These are phyloP conservation scores for Bembecia ichneumoniformis DNA, from an alignment of 2,888 invertebrate species.

Conservation along the genomic window DNA sequence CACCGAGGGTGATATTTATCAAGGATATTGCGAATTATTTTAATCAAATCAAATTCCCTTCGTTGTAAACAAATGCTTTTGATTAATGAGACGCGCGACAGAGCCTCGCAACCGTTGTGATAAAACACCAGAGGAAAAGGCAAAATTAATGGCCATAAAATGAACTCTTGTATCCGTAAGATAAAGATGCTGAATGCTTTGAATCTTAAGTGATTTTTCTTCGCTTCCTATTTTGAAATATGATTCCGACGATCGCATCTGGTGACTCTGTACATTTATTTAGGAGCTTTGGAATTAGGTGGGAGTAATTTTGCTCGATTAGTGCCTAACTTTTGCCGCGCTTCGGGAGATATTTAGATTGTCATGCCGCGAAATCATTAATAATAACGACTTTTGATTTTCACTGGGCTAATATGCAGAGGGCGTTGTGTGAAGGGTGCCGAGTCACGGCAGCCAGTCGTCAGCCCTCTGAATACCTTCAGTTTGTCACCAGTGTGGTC, in stretches of 20 bases:
- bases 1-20: conserved; percentile 73
- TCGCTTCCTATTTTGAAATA: conserved; percentile 54
- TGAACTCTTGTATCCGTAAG: conserved; percentile 70
- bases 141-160: conserved; percentile 73
- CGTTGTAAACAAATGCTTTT: conserved; percentile 74
- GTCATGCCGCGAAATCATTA: conserved; percentile 66
- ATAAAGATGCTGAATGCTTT: conserved; percentile 69
- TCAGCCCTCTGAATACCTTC: conserved; percentile 60
- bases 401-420: conserved; percentile 66
- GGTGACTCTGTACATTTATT: conserved; percentile 60
- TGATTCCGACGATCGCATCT: conserved; percentile 60
- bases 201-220: conserved; percentile 69
- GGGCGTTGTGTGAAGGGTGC: conserved; percentile 57
- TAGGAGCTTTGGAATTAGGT: conserved; percentile 37
- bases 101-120: conserved; percentile 66
- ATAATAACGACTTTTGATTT: conserved; percentile 70
- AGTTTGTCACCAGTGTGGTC: conserved; percentile 66
- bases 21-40: conserved; percentile 74
- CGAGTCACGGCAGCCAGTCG: conserved; percentile 48
- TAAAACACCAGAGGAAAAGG: conserved; percentile 69
- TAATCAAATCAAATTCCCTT: conserved; percentile 73
- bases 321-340: conserved; percentile 47
- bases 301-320: conserved; percentile 48
- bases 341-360: conserved; percentile 62
- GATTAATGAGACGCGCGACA: conserved; percentile 73